Evolutionary conservation across 2,888 invertebrate species (phyloP), one percentile per base, ranked within the genome.

Genomic region (Colletes collaris): DNA sequence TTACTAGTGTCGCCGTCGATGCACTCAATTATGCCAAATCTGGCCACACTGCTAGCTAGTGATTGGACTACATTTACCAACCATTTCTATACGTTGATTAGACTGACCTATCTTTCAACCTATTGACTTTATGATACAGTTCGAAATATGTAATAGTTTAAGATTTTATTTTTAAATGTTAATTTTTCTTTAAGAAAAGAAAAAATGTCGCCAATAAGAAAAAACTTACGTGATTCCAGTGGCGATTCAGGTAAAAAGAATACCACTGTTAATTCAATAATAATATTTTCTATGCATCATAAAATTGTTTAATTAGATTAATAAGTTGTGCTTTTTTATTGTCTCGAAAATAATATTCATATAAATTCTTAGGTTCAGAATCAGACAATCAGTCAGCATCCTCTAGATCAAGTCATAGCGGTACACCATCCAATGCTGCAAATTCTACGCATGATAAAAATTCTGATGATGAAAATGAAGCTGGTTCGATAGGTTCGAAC

Each of bases 331-430:
- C n/a, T 59, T 52, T 16, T 10, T 35, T 0, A n/a, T 8, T 27
- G 1, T n/a, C 0, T 35, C 10, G 13, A 11, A 27, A n/a, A 0
- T 19, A 50, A 66, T 19, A 19, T 46, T n/a, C 35, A 64, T 37
- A 37, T 44, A 19, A 46, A n/a, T 35, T 72, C 75, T 4, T 60
- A 92, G 93, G 93, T 69, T 94, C 94, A 5, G 94, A 93, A 11
- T 94, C 94, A 0, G 94, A 94, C 50, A 93, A 93, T 86, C 93
- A 93, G n/a, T 94, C 94, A 2, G 93, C 89, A 4, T 91, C 92
- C 0, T 90, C 91, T 7, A 88, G 88, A 68, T 92, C 92, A 11
- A 94, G 94, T 86, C 91, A 93, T 10, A 94, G 94, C 81, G 91
- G 87, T 4, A 93, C 93, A 83, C 93, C 93, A 6, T 91, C 93